Percentiles rank a stretch among this genome's conserved stretches.
phyloP scores from a whole-genome alignment of 2,888 invertebrate species.

The Dolichomitus sp. region DNA sequence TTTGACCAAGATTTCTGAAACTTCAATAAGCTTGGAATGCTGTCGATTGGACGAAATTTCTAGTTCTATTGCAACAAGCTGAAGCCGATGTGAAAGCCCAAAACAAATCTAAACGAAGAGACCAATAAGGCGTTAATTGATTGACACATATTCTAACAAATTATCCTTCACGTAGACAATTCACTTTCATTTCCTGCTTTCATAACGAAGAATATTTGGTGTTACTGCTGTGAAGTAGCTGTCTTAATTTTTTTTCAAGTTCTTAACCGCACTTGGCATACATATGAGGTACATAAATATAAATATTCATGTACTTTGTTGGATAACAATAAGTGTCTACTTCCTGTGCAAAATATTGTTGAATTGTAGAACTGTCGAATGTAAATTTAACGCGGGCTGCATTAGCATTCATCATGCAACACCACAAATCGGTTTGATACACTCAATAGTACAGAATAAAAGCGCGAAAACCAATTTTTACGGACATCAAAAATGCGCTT shows the following conservation, averaged over 20 bases:
- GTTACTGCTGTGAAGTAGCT: not conserved
- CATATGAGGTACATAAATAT: slow-evolving; percentile 22
- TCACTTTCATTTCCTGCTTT: not conserved
- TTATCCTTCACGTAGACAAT: not conserved
- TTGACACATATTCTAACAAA: not conserved
- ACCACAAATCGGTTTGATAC: not conserved
- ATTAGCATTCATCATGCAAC: not conserved
- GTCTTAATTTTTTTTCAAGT: not conserved
- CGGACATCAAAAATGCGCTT: slow-evolving; percentile 73
- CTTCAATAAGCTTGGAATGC: not conserved
- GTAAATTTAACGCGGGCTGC: slow-evolving; percentile 3
- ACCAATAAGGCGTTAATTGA: not conserved
- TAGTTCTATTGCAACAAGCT: not conserved
- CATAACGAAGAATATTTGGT: not conserved
- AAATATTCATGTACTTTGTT: slow-evolving; percentile 5
- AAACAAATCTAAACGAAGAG: not conserved
- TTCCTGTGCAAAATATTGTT: not conserved
- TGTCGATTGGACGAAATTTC: not conserved
- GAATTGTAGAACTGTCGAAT: not conserved
- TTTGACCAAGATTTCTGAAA: not conserved
- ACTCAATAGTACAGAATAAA: slow-evolving; percentile 10
- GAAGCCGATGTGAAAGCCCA: not conserved
- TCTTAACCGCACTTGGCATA: not conserved
- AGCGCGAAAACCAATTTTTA: slow-evolving; percentile 72
- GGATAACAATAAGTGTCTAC: slow-evolving; percentile 13